These are phyloP conservation scores for Yponomeuta evonymella DNA, from an alignment of 2,888 invertebrate species.

Conservation along the genomic window DNA sequence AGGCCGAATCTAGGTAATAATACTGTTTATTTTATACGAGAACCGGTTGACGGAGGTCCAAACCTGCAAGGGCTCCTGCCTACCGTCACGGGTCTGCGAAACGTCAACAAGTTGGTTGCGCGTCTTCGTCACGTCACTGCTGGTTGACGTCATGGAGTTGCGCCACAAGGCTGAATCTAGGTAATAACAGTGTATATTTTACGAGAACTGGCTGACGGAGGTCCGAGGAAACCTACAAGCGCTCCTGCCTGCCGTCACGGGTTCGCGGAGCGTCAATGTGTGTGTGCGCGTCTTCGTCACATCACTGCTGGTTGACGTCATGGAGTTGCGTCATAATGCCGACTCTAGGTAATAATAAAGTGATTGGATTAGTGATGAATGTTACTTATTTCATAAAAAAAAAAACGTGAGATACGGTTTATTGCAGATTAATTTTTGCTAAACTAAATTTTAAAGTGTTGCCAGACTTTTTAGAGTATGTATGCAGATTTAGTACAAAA, in stretches of 20 bases:
- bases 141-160: constrained; percentile 64
- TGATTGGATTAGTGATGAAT: too few relatives aligned
- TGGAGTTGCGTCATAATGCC: constrained; percentile 36
- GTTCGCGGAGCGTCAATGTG: constrained; percentile 76
- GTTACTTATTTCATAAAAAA: too few relatives aligned
- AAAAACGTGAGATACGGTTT: too few relatives aligned
- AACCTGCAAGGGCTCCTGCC: constrained; percentile 64
- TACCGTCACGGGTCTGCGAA: constrained; percentile 73
- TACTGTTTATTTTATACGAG: background rate
- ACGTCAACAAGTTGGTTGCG: constrained; percentile 78
- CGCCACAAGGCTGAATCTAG: constrained; percentile 15
- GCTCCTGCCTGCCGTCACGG: constrained; percentile 72
- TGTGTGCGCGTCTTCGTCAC: constrained; percentile 75
- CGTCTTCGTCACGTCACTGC: constrained; percentile 72
- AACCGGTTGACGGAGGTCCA: background rate
- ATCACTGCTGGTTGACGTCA: constrained; percentile 35
- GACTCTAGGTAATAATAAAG: background rate
- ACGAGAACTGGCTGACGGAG: too few relatives aligned
- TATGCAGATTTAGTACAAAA: too few relatives aligned
- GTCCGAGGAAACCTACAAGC: constrained; percentile 37
- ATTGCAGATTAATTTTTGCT: too few relatives aligned
- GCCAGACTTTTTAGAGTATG: too few relatives aligned
- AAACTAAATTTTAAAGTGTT: too few relatives aligned
- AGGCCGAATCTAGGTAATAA: background rate
- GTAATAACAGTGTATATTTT: too few relatives aligned